Percentiles rank a stretch among this genome's conserved stretches.
These are phyloP conservation scores for Neosalanx taihuensis DNA, from an alignment of 2,797 vertebrate species.

Conservation along the genomic window DNA sequence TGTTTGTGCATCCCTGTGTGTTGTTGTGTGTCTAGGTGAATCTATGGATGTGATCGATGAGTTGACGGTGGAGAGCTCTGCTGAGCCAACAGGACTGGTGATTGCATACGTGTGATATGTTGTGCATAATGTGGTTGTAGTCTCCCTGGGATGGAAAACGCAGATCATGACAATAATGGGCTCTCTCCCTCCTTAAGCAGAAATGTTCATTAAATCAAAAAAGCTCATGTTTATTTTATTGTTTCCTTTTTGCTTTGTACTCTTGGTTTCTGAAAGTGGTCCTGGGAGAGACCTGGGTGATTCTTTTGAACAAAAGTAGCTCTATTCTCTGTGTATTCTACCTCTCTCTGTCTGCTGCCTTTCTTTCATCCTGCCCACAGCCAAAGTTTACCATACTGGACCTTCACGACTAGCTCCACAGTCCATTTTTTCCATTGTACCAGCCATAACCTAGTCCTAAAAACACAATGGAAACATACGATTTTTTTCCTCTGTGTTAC, in stretches of 20 bases:
- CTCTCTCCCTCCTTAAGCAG: conserved; percentile 21
- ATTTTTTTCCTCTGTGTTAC: not conserved
- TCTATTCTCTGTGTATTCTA: not conserved
- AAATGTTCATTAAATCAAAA: conserved; percentile 38
- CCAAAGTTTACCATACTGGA: not conserved
- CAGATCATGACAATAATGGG: conserved; percentile 53
- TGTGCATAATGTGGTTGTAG: conserved; percentile 63
- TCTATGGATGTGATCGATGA: not conserved
- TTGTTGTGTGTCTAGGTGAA: not conserved
- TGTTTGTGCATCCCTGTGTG: not conserved
- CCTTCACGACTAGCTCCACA: not conserved
- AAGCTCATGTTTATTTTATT: conserved; percentile 41
- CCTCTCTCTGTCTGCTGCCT: not conserved
- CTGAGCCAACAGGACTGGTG: conserved; percentile 19
- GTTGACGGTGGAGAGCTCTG: conserved; percentile 14
- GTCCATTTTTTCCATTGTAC: not conserved
- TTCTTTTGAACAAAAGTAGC: not conserved
- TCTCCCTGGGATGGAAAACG: conserved; percentile 51
- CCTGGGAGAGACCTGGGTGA: conserved; percentile 53
- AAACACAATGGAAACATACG: too few relatives aligned
- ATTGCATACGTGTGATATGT: conserved; percentile 49
- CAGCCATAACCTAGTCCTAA: not conserved
- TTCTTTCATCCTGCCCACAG: not conserved
- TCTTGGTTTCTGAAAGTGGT: conserved; percentile 38
- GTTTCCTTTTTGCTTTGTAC: conserved; percentile 6